These are phyloP conservation scores for Buphagus erythrorhynchus DNA, from an alignment of 2,797 vertebrate genomes.

Conservation along the genomic window DNA sequence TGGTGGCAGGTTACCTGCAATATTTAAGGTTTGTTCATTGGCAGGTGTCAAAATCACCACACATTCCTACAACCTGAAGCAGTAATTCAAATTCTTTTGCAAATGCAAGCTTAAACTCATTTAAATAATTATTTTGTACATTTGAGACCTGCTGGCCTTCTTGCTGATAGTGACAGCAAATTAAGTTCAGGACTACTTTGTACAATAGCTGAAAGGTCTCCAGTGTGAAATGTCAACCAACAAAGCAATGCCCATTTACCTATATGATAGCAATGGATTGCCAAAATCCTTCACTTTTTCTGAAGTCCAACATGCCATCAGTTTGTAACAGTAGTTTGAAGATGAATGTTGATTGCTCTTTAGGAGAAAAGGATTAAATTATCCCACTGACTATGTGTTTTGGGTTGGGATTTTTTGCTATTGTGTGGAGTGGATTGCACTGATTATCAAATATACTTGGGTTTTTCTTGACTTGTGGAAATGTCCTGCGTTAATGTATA, in stretches of 20 bases:
- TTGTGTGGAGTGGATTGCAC: neutral
- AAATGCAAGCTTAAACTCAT: neutral
- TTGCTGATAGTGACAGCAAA: neutral
- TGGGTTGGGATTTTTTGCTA: fast-evolving
- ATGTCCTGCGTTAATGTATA: neutral
- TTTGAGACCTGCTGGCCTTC: neutral
- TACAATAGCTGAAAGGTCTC: neutral
- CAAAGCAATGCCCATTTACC: neutral
- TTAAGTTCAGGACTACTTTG: neutral
- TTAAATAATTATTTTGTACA: neutral
- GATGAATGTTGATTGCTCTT: neutral
- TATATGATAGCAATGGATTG: neutral
- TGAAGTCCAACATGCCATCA: neutral
- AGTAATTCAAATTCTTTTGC: neutral
- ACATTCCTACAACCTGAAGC: neutral
- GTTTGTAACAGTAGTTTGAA: neutral
- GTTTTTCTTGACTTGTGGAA: neutral
- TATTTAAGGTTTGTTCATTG: neutral
- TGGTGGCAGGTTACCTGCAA: neutral
- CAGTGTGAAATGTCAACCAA: neutral
- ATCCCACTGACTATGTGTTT: neutral
- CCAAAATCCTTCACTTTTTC: neutral
- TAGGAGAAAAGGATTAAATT: neutral
- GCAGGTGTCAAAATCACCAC: neutral
- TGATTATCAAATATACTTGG: neutral